phyloP scores from a whole-genome alignment of 2,888 invertebrate species.

The Nymphalis urticae region DNA sequence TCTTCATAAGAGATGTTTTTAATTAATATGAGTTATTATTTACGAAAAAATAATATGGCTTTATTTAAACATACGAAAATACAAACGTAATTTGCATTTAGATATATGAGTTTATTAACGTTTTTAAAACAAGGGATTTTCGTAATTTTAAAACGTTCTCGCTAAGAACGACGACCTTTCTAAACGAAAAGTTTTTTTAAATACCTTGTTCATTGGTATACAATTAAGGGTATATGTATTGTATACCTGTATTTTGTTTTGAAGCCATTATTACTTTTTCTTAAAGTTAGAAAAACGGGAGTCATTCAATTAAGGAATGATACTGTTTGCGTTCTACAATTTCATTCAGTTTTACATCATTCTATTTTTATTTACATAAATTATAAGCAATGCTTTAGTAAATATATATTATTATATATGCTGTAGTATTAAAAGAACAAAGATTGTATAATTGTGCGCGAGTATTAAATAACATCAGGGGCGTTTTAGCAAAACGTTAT shows the following conservation, averaged over 20 bases:
- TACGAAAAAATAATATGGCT: not conserved
- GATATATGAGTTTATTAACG: not conserved
- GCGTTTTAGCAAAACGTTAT: not conserved
- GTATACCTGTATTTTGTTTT: too few species aligned
- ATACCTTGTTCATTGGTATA: too few species aligned
- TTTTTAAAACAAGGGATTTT: not conserved
- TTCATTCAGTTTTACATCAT: not conserved
- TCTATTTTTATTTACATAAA: slow-evolving; percentile 2
- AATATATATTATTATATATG: not conserved
- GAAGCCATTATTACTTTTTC: too few species aligned
- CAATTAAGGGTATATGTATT: too few species aligned
- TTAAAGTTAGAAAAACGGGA: not conserved
- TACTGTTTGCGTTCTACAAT: not conserved
- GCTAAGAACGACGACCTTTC: not conserved
- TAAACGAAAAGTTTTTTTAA: too few species aligned
- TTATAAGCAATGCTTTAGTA: not conserved
- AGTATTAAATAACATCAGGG: too few species aligned
- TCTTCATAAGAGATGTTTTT: not conserved
- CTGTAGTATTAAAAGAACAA: not conserved
- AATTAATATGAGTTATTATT: not conserved
- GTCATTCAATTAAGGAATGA: slow-evolving; percentile 3
- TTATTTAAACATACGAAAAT: not conserved
- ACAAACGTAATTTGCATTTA: not conserved
- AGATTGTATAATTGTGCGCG: not conserved
- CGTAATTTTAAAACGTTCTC: not conserved